Conservation (phyloP, 2,113 vertebrate genomes). For the Melanerpes aurifrons region DNA sequence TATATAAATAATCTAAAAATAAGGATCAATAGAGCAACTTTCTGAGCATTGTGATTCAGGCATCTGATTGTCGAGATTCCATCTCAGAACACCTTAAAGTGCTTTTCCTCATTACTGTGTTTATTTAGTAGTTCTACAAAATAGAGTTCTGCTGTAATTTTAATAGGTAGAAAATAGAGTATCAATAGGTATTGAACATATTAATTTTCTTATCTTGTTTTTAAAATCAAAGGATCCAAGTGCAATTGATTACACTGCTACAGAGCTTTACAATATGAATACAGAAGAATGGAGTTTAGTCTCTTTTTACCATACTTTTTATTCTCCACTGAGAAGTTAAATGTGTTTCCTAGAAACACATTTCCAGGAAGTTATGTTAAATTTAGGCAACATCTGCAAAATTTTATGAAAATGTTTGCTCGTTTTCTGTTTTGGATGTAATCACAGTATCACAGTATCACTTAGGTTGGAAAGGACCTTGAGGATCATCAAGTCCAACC, state of each 20-base stretch:
- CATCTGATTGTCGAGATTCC: background rate
- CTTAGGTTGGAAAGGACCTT: no score
- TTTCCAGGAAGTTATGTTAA: background rate
- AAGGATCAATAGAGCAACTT: background rate
- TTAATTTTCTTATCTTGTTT: slow-evolving; percentile 1
- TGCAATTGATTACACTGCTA: background rate
- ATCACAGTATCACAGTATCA: no score
- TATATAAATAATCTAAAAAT: background rate
- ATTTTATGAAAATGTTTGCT: background rate
- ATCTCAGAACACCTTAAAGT: background rate
- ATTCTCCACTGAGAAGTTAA: background rate
- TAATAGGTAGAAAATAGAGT: background rate
- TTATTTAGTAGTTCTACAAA: background rate
- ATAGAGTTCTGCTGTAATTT: background rate
- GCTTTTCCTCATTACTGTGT: background rate
- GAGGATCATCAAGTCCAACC: no score
- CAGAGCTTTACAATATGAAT: background rate
- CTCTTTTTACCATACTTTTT: background rate
- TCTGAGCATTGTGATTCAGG: background rate
- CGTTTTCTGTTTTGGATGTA: background rate
- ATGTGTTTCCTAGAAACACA: background rate
- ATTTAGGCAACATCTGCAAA: background rate
- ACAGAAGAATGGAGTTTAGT: background rate
- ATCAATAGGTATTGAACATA: background rate
- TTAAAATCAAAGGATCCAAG: background rate